phyloP scores from a whole-genome alignment of 1,140 invertebrate genomes.

The Drosophila cardini region DNA sequence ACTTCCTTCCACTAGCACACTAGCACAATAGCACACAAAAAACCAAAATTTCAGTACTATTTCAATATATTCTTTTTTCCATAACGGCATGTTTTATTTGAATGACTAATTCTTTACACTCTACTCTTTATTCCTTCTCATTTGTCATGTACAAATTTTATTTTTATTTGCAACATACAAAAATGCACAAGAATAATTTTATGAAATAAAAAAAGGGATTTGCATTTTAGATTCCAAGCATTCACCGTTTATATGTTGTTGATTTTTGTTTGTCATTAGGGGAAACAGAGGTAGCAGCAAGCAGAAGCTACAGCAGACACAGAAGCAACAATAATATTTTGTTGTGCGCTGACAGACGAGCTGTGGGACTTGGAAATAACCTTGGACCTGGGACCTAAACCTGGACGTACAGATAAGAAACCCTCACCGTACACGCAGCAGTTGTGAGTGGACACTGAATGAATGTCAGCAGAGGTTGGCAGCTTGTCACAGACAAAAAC shows the following conservation, averaged over 20 bases:
- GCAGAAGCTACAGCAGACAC: conserved; percentile 1
- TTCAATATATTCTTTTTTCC: too few relatives aligned
- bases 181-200: conserved; percentile 79
- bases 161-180: conserved; percentile 52
- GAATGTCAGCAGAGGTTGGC: conserved; percentile 55
- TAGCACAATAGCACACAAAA: too few relatives aligned
- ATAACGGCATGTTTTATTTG: conserved; percentile 19
- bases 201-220: conserved; percentile 81
- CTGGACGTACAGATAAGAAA: conserved; percentile 51
- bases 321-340: conserved; percentile 60
- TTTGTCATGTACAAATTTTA: conserved; percentile 25
- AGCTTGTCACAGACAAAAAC: conserved; percentile 75
- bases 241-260: conserved; percentile 70
- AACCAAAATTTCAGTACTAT: too few relatives aligned
- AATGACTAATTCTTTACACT: conserved; percentile 44
- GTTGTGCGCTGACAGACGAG: conserved; percentile 67
- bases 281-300: conserved; percentile 6
- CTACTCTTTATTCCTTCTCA: not conserved
- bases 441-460: conserved; percentile 66
- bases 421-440: conserved; percentile 53
- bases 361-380: conserved; percentile 46
- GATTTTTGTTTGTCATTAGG: conserved; percentile 78
- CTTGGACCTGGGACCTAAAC: conserved; percentile 31
- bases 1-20: not conserved
- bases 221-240: conserved; percentile 77